These are phyloP conservation scores for Callipepla californica DNA, from an alignment of 2,113 vertebrate species.

Conservation along the genomic window DNA sequence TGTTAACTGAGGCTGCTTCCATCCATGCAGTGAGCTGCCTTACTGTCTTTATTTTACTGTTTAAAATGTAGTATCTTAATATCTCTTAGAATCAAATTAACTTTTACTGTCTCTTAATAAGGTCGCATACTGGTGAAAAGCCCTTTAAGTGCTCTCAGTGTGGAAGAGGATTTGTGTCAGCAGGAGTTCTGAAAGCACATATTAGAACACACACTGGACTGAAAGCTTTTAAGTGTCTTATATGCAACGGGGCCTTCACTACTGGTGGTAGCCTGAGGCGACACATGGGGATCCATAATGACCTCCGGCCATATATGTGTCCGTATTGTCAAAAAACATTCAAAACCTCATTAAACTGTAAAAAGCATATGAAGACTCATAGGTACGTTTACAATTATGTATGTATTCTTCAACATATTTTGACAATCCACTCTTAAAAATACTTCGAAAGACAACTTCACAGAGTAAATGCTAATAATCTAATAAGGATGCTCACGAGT, in stretches of 20 bases:
- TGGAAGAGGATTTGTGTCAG: slow-evolving; percentile 95
- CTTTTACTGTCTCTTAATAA: slow-evolving; percentile 51
- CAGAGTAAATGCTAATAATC: background rate
- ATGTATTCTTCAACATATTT: background rate
- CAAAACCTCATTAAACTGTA: slow-evolving; percentile 97
- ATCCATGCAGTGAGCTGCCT: background rate
- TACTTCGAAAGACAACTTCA: background rate
- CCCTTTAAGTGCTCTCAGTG: slow-evolving; percentile 97
- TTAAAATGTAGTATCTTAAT: background rate
- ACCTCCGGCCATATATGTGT: slow-evolving; percentile 97
- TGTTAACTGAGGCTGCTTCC: background rate
- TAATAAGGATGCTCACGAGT: background rate
- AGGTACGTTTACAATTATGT: slow-evolving; percentile 75
- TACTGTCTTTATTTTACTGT: background rate
- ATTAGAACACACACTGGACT: slow-evolving; percentile 95
- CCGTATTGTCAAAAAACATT: slow-evolving; percentile 99
- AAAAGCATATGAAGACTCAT: slow-evolving; percentile 99
- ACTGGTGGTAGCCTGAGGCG: slow-evolving; percentile 95
- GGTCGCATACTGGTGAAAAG: slow-evolving; percentile 96
- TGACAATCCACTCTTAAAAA: background rate
- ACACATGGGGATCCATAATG: slow-evolving; percentile 97
- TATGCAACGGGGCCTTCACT: slow-evolving; percentile 96
- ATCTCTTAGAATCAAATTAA: background rate
- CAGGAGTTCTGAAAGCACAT: slow-evolving; percentile 96
- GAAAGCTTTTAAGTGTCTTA: slow-evolving; percentile 94